Conservation (phyloP, 30 jellyfish, hydroid and myxozoan genomes). For the Aurelia coerulea region DNA sequence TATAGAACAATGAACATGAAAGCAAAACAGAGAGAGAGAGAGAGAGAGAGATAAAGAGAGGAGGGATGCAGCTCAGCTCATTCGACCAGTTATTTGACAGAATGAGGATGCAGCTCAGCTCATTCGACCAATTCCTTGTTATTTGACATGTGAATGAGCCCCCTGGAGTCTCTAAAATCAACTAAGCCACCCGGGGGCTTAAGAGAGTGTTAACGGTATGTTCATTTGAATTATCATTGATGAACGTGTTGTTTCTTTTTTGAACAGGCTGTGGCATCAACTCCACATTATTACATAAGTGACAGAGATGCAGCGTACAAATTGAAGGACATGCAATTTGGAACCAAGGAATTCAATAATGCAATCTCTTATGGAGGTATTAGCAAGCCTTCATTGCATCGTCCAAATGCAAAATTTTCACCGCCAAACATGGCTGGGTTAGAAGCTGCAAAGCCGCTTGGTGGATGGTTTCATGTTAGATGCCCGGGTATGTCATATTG, state of each 20-base stretch:
- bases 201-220: too few species aligned
- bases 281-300: slow-evolving; percentile 63
- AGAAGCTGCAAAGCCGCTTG: slow-evolving; percentile 82
- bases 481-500: slow-evolving; percentile 77
- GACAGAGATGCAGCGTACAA: slow-evolving; percentile 96
- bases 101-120: too few species aligned
- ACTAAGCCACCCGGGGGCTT: too few species aligned
- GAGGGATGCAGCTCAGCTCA: too few species aligned
- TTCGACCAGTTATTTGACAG: too few species aligned
- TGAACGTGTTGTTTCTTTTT: not conserved
- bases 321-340: slow-evolving; percentile 44
- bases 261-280: slow-evolving; percentile 78
- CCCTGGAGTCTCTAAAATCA: too few species aligned
- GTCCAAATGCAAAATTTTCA: slow-evolving; percentile 27
- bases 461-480: slow-evolving; percentile 91
- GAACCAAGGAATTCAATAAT: slow-evolving; percentile 58
- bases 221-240: too few species aligned
- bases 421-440: slow-evolving; percentile 85
- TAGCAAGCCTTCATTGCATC: slow-evolving; percentile 1
- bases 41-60: too few species aligned
- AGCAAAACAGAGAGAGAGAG: too few species aligned
- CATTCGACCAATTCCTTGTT: too few species aligned
- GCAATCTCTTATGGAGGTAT: slow-evolving; percentile 57
- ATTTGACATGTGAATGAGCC: too few species aligned
- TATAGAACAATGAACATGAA: too few species aligned